These are phyloP conservation scores for Engystomops pustulosus DNA, from an alignment of 2,113 vertebrate species.

Conservation along the genomic window DNA sequence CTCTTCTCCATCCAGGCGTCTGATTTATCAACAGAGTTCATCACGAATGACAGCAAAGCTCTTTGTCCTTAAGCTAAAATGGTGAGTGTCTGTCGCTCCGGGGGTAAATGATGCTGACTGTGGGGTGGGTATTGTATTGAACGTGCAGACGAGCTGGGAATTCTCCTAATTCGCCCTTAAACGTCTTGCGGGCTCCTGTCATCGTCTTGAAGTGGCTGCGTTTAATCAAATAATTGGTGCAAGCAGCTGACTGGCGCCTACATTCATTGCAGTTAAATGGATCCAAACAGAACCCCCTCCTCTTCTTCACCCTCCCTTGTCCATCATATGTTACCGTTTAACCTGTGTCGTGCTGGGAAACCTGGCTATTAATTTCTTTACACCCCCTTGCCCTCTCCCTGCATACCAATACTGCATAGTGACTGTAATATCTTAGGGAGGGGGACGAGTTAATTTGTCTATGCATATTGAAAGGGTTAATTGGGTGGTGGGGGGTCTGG, in stretches of 20 bases:
- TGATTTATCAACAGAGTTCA: constrained; percentile 92
- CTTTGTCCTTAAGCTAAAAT: constrained; percentile 88
- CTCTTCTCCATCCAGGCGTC: constrained; percentile 80
- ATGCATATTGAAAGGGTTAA: not conserved
- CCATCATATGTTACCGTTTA: constrained; percentile 66
- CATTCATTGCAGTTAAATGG: constrained; percentile 76
- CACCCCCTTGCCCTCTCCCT: too few species aligned
- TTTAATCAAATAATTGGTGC: constrained; percentile 84
- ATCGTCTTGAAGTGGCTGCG: constrained; percentile 72
- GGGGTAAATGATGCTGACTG: not conserved
- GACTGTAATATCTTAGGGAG: not conserved
- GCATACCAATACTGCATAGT: not conserved
- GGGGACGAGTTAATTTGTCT: not conserved
- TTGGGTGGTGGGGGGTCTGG: not conserved
- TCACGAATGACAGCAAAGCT: constrained; percentile 93
- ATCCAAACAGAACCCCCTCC: constrained; percentile 74
- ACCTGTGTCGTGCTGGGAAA: constrained; percentile 64
- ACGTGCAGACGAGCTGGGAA: not conserved
- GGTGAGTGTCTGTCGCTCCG: constrained; percentile 80
- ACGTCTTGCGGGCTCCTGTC: constrained; percentile 68
- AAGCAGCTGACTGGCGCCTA: constrained; percentile 85
- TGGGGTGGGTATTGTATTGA: not conserved
- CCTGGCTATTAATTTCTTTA: not conserved
- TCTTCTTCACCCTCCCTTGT: constrained; percentile 53
- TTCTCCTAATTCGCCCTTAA: constrained; percentile 58